Evolutionary conservation across 30 jellyfish, hydroid and myxozoan genomes (phyloP), one percentile per base, ranked within the genome.

Genomic region (Nemopilema nomurai): DNA sequence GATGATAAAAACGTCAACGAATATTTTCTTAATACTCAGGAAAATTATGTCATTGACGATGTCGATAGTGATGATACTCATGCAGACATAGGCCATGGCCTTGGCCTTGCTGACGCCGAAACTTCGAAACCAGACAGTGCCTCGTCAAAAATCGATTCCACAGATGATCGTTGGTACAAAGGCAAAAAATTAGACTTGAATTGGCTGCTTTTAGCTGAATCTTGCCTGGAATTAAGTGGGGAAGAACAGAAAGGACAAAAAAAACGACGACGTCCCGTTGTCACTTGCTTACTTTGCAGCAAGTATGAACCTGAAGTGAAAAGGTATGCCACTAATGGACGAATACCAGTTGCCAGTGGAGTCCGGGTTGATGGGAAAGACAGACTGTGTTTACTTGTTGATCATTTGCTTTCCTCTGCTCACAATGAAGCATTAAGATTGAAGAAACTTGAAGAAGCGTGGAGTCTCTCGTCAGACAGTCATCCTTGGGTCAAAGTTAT

Each of bases 361-460:
- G 30, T 85, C 18, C 88, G 94, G n/a, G 77, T 69, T 51, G 94
- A 85, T 85, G 76, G 83, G 33, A 74, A 67, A 76, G 86, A 83
- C 62, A 83, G 92, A 52, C 83, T 83, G 67, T 62, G 53, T 1
- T 7, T 17, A n/a, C 53, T 83, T 49, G 74, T 83, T 26, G 87
- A 74, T 83, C 86, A 83, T 71, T 31, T 83, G 18, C 78, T 19
- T 33, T 83, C 80, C 64, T 20, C 80, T 27, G 80, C 24, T 28
- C 92, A 83, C 67, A 53, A 50, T 33, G 92, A 83, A 83, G 92
- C 92, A 30, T 28, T 65, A 23, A 72, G 92, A 72, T 71, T 83
- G 50, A 53, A 52, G 32, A 28, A 76, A 30, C 51, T 18, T 66
- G 86, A 71, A 52, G 82, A 72, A 62, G 27, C 81, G 28, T 84